Evolutionary conservation across 1,140 invertebrate species (phyloP).

Genomic region (Pentalonia nigronervosa): DNA sequence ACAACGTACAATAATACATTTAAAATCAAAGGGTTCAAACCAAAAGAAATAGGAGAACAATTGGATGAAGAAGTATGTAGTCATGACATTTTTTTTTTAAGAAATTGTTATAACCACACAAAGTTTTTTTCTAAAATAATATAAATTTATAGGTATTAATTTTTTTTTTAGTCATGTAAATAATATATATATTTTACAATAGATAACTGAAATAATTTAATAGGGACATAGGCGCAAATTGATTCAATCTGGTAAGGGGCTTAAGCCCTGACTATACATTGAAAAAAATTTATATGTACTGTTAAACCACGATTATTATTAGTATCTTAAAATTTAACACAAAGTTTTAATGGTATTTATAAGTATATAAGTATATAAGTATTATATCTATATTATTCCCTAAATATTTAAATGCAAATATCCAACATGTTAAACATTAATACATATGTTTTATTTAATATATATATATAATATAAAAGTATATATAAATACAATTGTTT

Average conservation of each 20-base stretch:
- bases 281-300: no score
- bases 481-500: neutral
- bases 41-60: slow-evolving; percentile 38
- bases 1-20: slow-evolving; percentile 31
- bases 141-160: neutral
- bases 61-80: slow-evolving; percentile 35
- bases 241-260: no score
- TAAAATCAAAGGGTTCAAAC: slow-evolving; percentile 40
- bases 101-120: neutral
- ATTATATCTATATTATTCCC: neutral
- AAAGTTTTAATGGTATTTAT: no score
- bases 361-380: no score
- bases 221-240: neutral
- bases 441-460: no score
- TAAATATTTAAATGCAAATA: neutral
- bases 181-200: neutral
- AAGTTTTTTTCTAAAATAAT: neutral
- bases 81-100: neutral
- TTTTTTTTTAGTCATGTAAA: neutral
- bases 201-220: neutral
- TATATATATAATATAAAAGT: neutral
- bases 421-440: neutral
- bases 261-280: no score
- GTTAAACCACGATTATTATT: no score
- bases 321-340: no score